Evolutionary conservation across 2,888 invertebrate species (phyloP), one percentile per base, ranked within the genome.

Genomic region (Pterobdella sp.): DNA sequence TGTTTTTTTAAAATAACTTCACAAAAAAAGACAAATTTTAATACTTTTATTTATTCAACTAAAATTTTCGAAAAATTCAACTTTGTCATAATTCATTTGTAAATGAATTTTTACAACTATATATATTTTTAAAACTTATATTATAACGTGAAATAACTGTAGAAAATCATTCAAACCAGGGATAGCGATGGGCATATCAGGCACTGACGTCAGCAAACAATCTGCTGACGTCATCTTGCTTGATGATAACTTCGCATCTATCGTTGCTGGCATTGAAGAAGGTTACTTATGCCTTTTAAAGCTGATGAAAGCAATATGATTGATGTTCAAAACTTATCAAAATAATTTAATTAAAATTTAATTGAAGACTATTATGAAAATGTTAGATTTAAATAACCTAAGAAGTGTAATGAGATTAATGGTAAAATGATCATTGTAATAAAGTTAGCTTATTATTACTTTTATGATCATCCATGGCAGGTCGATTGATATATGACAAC

Each of bases 191-290:
- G 79, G 79, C 65, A 76, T 79, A 32, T 75, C 77, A 32, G 79
- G 79, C 36, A 74, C 74, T 49, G 78, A 78, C 65, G 79, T 78
- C 18, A 76, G 76, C 65, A 79, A 79, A 68, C 79, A 79, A 70
- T 78, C 79, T 0, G 79, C 79, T 36, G 79, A 79, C 75, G 78
- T 79, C 76, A 78, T 79, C 72, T 73, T 79, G 60, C 73, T 79
- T 42, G 79, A 79, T 69, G 79, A 79, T 73, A 78, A 79, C 75
- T 80, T 80, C 68, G 78, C 80, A 56, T 79, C 80, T 49, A 78
- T 80, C 66, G 79, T 80, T 26, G 75, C 77, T 35, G 80, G 80
- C 52, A 77, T 79, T 31, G 79, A 79, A 76, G 79, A 79, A 72
- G 79, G 77, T 75, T 56, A 7, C n/a, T 18, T 14, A 49, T 49